Conservation (phyloP, 2,888 invertebrate genomes). For the Congeria kusceri region DNA sequence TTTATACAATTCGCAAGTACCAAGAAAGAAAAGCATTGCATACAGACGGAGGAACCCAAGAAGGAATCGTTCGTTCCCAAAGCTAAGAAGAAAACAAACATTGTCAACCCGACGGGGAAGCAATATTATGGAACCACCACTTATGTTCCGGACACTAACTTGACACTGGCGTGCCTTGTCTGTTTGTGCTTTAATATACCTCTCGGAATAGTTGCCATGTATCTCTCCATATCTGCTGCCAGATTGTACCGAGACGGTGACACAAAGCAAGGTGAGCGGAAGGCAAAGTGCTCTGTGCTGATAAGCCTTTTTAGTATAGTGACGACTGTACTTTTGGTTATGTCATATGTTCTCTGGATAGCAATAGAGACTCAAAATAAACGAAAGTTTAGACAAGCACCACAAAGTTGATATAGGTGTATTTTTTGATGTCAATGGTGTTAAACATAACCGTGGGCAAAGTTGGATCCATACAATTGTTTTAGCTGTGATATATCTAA, state of each 20-base stretch:
- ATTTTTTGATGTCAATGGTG: no score
- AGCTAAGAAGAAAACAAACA: no score
- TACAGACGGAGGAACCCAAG: no score
- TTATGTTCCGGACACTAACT: slow-evolving; percentile 68
- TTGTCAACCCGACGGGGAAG: no score
- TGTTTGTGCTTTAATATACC: slow-evolving; percentile 71
- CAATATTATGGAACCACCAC: neutral
- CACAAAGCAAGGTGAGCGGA: slow-evolving; percentile 54
- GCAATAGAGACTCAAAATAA: slow-evolving; percentile 53
- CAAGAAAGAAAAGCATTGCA: no score
- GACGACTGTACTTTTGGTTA: slow-evolving; percentile 68
- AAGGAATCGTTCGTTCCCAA: no score
- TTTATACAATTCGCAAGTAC: no score
- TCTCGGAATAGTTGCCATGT: slow-evolving; percentile 68
- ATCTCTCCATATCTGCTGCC: slow-evolving; percentile 68
- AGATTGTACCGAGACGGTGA: slow-evolving; percentile 66
- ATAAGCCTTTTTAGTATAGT: slow-evolving; percentile 69
- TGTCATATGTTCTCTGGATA: slow-evolving; percentile 64
- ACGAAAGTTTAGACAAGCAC: slow-evolving; percentile 12
- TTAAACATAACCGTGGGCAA: no score
- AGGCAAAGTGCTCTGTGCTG: slow-evolving; percentile 64
- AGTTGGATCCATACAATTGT: no score
- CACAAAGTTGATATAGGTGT: no score
- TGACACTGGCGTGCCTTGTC: slow-evolving; percentile 68
- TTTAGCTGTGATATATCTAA: no score